Evolutionary conservation across 2,888 invertebrate species (phyloP).

Genomic region (Orthosia gracilis): DNA sequence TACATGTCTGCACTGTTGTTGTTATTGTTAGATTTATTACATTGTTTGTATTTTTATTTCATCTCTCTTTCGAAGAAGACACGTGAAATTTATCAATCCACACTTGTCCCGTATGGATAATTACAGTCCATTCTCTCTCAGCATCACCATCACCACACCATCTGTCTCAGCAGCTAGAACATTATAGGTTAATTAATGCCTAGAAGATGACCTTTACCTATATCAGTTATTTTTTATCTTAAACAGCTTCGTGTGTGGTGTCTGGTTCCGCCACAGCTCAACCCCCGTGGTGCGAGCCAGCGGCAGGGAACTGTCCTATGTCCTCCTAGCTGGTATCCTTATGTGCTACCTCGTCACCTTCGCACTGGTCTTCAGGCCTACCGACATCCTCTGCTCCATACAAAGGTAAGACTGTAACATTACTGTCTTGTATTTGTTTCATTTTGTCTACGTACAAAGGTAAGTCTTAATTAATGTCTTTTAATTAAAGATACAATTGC

Average conservation of each 20-base stretch:
- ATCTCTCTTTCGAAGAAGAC: too few relatives aligned
- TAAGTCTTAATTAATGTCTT: not conserved
- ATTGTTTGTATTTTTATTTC: too few relatives aligned
- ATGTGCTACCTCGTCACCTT: constrained; percentile 98
- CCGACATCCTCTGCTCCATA: constrained; percentile 97
- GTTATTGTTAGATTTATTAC: too few relatives aligned
- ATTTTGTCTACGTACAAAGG: not conserved
- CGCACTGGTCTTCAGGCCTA: constrained; percentile 96
- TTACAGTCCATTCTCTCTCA: too few relatives aligned
- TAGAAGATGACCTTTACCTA: too few relatives aligned
- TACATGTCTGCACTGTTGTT: too few relatives aligned
- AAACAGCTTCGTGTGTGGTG: constrained; percentile 93
- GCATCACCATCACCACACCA: too few relatives aligned
- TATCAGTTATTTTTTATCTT: too few relatives aligned
- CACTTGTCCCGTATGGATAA: too few relatives aligned
- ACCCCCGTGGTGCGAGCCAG: constrained; percentile 99
- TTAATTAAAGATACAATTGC: not conserved
- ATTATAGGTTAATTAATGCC: too few relatives aligned
- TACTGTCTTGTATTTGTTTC: not conserved
- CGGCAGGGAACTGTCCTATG: constrained; percentile 97
- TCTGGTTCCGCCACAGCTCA: constrained; percentile 96
- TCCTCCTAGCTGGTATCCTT: constrained; percentile 96
- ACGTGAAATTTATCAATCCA: too few relatives aligned
- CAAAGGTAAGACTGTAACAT: constrained; percentile 93
- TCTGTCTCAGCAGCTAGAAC: too few relatives aligned